Percentiles rank a stretch among this genome's conserved stretches.
These are phyloP conservation scores for Drosophila parabipectinata DNA, from an alignment of 1,140 invertebrate species.

Conservation along the genomic window DNA sequence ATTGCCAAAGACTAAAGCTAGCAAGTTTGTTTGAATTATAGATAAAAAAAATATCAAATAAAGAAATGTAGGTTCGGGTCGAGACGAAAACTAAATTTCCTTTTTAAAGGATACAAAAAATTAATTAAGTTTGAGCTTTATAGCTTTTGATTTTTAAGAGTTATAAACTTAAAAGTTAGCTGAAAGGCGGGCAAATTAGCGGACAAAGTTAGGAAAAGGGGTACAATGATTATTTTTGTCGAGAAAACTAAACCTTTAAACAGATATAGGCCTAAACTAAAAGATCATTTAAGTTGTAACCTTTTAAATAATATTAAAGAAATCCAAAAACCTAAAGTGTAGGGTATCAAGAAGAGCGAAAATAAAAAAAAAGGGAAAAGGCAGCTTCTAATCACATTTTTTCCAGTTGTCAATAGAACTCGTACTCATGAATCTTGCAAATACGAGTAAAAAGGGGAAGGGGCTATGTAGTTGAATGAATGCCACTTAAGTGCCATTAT, in stretches of 20 bases:
- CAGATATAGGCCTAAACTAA: no score
- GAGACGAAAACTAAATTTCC: neutral
- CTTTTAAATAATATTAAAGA: no score
- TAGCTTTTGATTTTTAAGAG: no score
- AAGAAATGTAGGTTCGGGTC: neutral
- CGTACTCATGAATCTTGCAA: conserved; percentile 29
- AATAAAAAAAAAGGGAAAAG: neutral
- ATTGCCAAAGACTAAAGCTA: conserved; percentile 9
- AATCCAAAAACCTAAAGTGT: neutral
- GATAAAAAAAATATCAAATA: neutral
- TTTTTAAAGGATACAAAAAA: neutral
- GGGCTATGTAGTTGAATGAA: conserved; percentile 8
- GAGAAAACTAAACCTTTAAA: no score
- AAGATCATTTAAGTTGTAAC: no score
- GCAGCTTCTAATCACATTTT: conserved; percentile 41
- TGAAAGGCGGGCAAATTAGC: no score
- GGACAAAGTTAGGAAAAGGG: no score
- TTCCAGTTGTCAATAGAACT: conserved; percentile 48
- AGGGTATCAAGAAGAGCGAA: neutral
- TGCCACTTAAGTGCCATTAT: conserved; percentile 64
- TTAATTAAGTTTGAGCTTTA: neutral
- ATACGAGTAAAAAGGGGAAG: conserved; percentile 7
- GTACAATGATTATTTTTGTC: no score
- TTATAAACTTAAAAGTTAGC: no score
- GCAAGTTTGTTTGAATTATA: neutral